Evolutionary conservation across 2,797 vertebrate species (phyloP).

Genomic region (Threskiornis aethiopicus): DNA sequence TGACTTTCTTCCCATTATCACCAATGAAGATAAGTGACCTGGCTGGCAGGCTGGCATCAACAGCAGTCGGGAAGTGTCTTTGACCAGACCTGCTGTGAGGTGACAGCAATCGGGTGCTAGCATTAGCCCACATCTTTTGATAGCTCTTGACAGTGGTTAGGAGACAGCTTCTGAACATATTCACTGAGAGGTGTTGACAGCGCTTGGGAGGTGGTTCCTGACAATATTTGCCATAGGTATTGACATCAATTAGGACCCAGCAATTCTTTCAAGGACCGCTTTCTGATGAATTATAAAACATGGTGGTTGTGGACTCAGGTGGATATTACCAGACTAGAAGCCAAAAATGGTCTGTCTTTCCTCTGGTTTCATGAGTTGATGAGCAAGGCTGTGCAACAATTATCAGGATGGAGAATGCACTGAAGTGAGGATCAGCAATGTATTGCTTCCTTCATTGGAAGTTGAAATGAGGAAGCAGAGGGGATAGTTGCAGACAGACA

Average conservation of each 20-base stretch:
- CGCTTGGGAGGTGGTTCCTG: neutral
- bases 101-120: neutral
- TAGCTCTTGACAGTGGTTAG: neutral
- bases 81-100: neutral
- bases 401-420: neutral
- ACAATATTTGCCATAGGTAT: neutral
- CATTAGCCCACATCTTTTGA: neutral
- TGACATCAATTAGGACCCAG: neutral
- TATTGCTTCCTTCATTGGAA: neutral
- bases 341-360: neutral
- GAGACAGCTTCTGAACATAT: neutral
- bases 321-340: neutral
- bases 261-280: neutral
- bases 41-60: neutral
- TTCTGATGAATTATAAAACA: neutral
- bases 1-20: neutral
- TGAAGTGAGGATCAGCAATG: neutral
- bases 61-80: neutral
- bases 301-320: neutral
- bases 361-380: neutral
- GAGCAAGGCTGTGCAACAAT: neutral
- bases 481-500: neutral
- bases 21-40: neutral
- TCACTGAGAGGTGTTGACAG: neutral
- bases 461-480: neutral